Conservation (phyloP, 2,888 invertebrate species). For the Mythimna vitellina region DNA sequence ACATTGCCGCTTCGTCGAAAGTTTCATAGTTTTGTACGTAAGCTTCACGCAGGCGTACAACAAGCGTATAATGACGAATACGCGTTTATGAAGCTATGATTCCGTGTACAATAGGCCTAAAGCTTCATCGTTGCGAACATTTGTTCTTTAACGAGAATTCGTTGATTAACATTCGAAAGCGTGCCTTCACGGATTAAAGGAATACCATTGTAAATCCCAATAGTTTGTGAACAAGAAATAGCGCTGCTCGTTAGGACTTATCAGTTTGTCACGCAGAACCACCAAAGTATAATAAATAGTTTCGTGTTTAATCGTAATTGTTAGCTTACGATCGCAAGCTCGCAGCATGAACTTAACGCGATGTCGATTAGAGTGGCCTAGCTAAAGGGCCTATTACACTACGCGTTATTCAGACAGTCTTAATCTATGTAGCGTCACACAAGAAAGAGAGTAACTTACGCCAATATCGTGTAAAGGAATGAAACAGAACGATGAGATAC, state of each 20-base stretch:
- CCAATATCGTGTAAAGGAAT: too few species aligned
- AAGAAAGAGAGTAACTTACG: too few species aligned
- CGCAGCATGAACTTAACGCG: neutral
- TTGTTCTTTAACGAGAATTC: neutral
- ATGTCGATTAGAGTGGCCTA: neutral
- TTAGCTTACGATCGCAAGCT: neutral
- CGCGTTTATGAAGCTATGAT: too few species aligned
- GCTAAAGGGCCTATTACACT: too few species aligned
- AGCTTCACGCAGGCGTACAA: too few species aligned
- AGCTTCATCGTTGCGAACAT: neutral
- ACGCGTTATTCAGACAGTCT: too few species aligned
- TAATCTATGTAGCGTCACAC: too few species aligned
- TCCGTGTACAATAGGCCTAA: neutral
- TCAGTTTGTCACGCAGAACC: neutral
- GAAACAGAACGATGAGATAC: too few species aligned
- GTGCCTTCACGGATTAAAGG: neutral
- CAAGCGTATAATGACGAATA: too few species aligned
- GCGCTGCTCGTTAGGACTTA: neutral
- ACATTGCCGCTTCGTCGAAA: too few species aligned
- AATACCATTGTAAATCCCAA: neutral
- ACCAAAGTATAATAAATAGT: neutral
- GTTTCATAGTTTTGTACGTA: too few species aligned
- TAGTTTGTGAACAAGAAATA: neutral
- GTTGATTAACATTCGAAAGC: neutral
- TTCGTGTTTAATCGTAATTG: neutral